phyloP scores from a whole-genome alignment of 2,797 vertebrate genomes.

The Morus bassanus region DNA sequence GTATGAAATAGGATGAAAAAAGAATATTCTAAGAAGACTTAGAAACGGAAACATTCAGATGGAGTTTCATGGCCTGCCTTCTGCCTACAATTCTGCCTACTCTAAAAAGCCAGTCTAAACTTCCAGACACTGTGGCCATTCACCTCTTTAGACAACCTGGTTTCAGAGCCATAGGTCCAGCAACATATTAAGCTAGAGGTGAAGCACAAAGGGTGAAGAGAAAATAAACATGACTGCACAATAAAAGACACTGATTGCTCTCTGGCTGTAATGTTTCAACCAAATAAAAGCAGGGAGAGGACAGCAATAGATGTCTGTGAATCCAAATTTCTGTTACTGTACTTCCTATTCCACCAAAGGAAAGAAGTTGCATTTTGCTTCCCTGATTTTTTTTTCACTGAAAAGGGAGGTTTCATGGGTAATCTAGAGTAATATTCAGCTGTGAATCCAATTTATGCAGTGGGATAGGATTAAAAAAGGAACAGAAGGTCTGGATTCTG shows the following conservation, averaged over 20 bases:
- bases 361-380: background rate
- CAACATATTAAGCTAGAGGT: background rate
- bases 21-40: background rate
- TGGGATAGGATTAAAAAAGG: conserved; percentile 55
- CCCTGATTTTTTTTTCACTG: background rate
- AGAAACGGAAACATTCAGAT: background rate
- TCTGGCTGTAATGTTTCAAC: background rate
- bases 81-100: background rate
- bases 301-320: background rate
- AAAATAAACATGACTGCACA: background rate
- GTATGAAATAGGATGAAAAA: background rate
- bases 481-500: conserved; percentile 66
- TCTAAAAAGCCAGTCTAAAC: background rate
- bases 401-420: conserved; percentile 24
- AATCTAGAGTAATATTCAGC: conserved; percentile 47
- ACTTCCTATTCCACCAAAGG: background rate
- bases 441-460: conserved; percentile 64
- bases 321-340: background rate
- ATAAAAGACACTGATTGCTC: background rate
- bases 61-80: background rate
- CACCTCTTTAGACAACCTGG: background rate
- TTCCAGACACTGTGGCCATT: background rate
- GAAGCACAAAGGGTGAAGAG: background rate
- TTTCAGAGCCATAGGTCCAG: background rate
- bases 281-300: background rate